Evolutionary conservation across 1,140 invertebrate genomes (phyloP), one percentile per base, ranked within the genome.

Genomic region (Zaprionus capensis): DNA sequence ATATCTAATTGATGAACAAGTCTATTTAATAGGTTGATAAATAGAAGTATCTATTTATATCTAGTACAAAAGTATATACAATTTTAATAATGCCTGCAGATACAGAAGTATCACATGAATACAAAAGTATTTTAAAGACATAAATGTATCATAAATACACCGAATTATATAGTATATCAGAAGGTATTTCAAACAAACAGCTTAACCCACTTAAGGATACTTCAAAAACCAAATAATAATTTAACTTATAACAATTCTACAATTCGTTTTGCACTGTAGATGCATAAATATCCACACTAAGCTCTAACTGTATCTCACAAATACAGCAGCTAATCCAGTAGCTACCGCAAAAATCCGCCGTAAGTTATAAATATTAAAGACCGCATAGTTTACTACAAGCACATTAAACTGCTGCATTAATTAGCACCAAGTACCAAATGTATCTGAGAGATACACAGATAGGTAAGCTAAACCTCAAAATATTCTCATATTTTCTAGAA

Each of bases 401-500:
- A n/a, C 38, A 41, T 41, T 6, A 41, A 41, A n/a, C 4, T 5
- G 0, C 46, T 51, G 46, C 12, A 51, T 51, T 51, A 51, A 24
- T 51, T 22, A 51, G 22, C 20, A 51, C 38, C 38, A 15, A 5
- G 36, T 38, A 3, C 36, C 12, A 41, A 46, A 65, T 28, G 26
- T 34, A 57, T 57, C 26, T 57, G 56, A 14, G 34, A 22, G 12
- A 66, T 56, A 28, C 11, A 12, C 9, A 11, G 31, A 34, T 34
- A 34, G 22, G 2, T 11, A 46, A 36, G n/a, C 6, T 6, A 46
- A 36, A 20, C 66, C 61, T 24, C 22, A 57, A 71, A 34, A 28
- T 57, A 53, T 38, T 49, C 51, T 15, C 69, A 71, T 65, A 46
- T 46, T 57, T 53, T 51, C 7, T 28, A 46, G 51, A 73, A 69